phyloP scores from a whole-genome alignment of 2,797 vertebrate genomes.

The Heliangelus exortis region DNA sequence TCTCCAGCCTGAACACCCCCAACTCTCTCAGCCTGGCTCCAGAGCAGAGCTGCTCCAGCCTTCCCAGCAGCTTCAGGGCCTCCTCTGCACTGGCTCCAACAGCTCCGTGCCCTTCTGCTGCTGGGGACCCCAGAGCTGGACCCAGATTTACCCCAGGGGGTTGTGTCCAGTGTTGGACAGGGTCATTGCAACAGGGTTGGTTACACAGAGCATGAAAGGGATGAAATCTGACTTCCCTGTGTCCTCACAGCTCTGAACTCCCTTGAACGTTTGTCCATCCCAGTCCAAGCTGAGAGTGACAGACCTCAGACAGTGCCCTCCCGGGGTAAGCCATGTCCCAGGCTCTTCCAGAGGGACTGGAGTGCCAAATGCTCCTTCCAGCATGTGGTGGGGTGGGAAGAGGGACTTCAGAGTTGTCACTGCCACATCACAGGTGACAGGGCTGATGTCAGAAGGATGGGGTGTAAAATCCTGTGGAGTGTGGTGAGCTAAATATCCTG shows the following conservation, averaged over 20 bases:
- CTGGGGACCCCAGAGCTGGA: too few relatives aligned
- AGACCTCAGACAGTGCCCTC: background rate
- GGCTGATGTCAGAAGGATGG: accelerated
- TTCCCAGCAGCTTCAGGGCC: too few relatives aligned
- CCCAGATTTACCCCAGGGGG: too few relatives aligned
- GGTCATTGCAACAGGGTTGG: accelerated
- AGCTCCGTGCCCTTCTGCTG: too few relatives aligned
- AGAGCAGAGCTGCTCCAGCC: too few relatives aligned
- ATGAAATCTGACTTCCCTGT: background rate
- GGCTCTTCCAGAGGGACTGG: background rate
- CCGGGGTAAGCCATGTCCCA: background rate
- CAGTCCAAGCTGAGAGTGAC: background rate
- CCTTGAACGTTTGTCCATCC: background rate
- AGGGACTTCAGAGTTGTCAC: accelerated
- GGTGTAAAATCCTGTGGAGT: accelerated
- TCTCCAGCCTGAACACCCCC: too few relatives aligned
- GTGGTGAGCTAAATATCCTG: background rate
- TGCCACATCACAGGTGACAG: accelerated
- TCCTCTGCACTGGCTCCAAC: too few relatives aligned
- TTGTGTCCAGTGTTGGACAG: accelerated
- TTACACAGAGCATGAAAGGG: background rate
- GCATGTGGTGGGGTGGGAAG: accelerated
- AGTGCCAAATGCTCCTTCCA: accelerated
- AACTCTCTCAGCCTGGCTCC: too few relatives aligned
- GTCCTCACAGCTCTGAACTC: background rate